Base-by-base conservation (phyloP, 2,888 invertebrate genomes). In the Diarsia rubi region DNA sequence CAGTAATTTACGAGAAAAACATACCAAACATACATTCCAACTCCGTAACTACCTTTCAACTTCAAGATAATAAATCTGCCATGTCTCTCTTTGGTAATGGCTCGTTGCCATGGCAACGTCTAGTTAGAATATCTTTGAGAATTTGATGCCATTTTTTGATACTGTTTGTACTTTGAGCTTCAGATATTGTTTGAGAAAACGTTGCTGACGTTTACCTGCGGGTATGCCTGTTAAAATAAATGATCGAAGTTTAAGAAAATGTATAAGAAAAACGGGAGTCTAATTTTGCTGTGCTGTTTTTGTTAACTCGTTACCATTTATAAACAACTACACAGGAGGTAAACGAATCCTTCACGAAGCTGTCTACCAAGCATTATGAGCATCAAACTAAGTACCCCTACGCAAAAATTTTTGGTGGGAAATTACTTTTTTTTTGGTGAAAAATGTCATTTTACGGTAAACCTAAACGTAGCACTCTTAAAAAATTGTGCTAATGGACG, bases 31-130 rank as follows among this genome's bases (percentile, higher is more conserved):
- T 44, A 67, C 45, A 71, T 65, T 45, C 45, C 21, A 44, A 54
- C 12, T 12, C 62, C 3, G 19, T 31, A 74, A 54, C 62, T 83
- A 47, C 59, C 27, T 49, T 64, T 52, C 31, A 69, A 80, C 37
- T 68, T 62, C 14, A 45, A 73, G 37, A 73, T 42, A 73, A 81
- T 81, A 67, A 69, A 81, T 84, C 82, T 85, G 24, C 67, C 42
- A 67, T 37, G 69, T 64, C 54, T 69, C 54, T 14, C 59, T 59
- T 69, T 57, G 47, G 45, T 68, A 81, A 75, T 63, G 37, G 49
- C 62, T 24, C 2, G 84, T 86, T 86, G 59, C 81, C 47, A 86
- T 81, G 31, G 67, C 42, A 75, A 84, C 82, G 42, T 76, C 72
- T 84, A 37, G 77, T 81, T 74, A 86, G 21, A 54, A 69, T 21